phyloP scores from a whole-genome alignment of 2,113 vertebrate species.

The Mandrillus leucophaeus region DNA sequence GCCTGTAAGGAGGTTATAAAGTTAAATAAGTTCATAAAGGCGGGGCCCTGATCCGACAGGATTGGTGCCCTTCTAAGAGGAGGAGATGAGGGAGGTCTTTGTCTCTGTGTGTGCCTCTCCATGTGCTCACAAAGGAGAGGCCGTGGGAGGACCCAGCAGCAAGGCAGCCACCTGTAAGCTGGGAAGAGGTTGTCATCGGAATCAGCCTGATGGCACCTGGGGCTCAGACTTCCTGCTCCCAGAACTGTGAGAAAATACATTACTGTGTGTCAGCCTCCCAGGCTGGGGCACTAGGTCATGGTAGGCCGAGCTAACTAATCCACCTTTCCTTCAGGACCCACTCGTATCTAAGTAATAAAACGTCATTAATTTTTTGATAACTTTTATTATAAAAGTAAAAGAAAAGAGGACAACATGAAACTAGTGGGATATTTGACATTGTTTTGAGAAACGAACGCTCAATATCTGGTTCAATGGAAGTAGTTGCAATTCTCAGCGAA shows the following conservation, averaged over 20 bases:
- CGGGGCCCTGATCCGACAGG: accelerated
- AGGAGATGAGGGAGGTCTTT: too few species aligned
- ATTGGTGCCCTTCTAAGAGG: background rate
- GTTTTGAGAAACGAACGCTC: too few species aligned
- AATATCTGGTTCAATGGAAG: too few species aligned
- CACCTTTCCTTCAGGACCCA: background rate
- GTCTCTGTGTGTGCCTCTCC: background rate
- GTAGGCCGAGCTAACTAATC: too few species aligned
- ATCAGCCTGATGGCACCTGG: accelerated
- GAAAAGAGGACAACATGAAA: too few species aligned
- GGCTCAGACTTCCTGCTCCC: background rate
- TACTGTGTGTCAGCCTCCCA: too few species aligned
- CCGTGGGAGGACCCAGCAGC: background rate
- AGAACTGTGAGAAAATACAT: background rate
- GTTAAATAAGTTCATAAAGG: background rate
- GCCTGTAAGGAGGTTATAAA: background rate
- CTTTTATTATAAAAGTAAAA: too few species aligned
- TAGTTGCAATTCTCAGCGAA: too few species aligned
- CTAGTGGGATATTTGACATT: too few species aligned
- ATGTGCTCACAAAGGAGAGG: background rate
- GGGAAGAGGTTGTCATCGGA: background rate
- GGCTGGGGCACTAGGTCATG: background rate
- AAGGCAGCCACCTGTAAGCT: background rate
- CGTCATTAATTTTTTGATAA: too few species aligned
- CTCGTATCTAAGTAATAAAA: too few species aligned